Base-by-base conservation (phyloP, 2,888 invertebrate species). In the Chrysolina oricalcia region DNA sequence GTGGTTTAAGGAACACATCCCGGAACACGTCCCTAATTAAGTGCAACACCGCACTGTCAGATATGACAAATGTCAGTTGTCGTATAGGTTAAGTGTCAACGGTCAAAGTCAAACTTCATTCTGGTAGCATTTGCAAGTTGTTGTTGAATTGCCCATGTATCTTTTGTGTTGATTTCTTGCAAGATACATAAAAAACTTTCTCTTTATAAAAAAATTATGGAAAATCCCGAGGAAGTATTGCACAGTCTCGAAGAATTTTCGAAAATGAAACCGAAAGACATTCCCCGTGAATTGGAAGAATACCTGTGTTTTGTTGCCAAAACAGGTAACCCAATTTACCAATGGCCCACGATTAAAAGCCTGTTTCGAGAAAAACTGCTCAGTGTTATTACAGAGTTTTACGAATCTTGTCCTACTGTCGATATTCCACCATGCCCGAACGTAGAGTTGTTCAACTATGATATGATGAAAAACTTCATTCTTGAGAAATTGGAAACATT, bases 311-410 rank as follows among this genome's bases (percentile, higher is more conserved):
- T 95, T 90, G 96, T 98, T 81, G 98, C 98, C 6, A 95, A 95
- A 89, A 97, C 97, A 85, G 98, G 98, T 80, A 97, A 98, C 90
- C 96, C 97, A 48, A 93, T 98, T 80, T 98, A 96, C 87, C 96
- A 97, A 86, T 98, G 98, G 98, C 90, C 94, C 62, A 91, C 95
- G 80, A 92, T 98, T 67, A 97, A 97, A 89, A 93, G 94, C 87
- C 92, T 98, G 82, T 96, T 98, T 88, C 93, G 95, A 81, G 95
- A 96, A 86, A 98, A 98, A 88, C 90, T 98, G 56, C 91, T 96
- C 53, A 93, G 92, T 83, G 97, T 97, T 59, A 95, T 98, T 84
- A 94, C 94, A 43, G 95, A 97, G 83, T 97, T 97, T 86, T 94
- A 95, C 85, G 95, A 96, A 88, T 93, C 93, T 46, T 93, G 94